Conservation (phyloP, 2,888 invertebrate genomes). For the Lypha dubia region DNA sequence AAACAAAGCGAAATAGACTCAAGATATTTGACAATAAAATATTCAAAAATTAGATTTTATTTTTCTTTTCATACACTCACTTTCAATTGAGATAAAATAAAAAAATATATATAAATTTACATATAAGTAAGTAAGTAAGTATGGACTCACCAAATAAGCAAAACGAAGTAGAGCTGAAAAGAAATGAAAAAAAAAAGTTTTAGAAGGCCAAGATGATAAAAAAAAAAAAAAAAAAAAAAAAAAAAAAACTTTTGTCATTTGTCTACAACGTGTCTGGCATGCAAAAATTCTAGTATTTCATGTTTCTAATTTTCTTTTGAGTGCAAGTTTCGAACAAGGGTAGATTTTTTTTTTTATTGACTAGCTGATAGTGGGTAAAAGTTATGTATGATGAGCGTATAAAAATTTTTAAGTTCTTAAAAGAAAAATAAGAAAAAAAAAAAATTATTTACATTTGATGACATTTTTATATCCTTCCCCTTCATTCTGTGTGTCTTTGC, state of each 20-base stretch:
- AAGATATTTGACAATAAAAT: conserved; percentile 47
- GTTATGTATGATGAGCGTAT: not conserved
- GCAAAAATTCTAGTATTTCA: conserved; percentile 72
- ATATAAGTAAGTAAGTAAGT: not conserved
- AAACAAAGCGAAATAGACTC: conserved; percentile 10
- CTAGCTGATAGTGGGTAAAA: not conserved
- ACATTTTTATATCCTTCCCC: no score
- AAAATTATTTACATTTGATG: no score
- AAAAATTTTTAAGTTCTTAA: not conserved
- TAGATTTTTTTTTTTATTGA: conserved; percentile 47
- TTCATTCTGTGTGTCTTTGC: no score
- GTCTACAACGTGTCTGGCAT: conserved; percentile 80
- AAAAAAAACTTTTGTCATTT: conserved; percentile 80
- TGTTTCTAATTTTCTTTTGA: not conserved
- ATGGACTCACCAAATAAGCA: not conserved
- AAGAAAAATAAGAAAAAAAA: not conserved
- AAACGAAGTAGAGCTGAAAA: conserved; percentile 12
- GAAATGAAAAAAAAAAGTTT: conserved; percentile 69
- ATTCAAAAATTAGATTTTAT: conserved; percentile 56
- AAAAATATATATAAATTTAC: not conserved
- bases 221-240: conserved; percentile 72
- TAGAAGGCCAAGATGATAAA: conserved; percentile 76
- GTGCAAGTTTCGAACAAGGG: conserved; percentile 50
- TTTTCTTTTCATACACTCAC: conserved; percentile 24
- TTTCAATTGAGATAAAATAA: conserved; percentile 49